These are phyloP conservation scores for Lagorchestes hirsutus DNA, from an alignment of 2,797 vertebrate species.

Conservation along the genomic window DNA sequence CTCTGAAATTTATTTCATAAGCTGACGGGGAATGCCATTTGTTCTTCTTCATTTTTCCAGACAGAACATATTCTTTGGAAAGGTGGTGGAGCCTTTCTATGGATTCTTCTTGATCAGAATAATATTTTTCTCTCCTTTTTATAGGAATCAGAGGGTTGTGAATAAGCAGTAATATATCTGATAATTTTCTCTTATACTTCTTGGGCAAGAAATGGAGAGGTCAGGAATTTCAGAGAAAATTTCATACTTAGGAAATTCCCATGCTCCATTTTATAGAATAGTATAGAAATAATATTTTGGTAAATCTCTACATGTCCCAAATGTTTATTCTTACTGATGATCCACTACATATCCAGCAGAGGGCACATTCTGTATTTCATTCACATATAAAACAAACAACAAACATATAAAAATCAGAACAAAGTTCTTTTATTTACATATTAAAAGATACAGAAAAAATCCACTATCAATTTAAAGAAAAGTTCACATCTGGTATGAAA, in stretches of 20 bases:
- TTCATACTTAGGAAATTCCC: not conserved
- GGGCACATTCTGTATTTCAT: not conserved
- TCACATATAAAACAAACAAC: not conserved
- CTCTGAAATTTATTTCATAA: not conserved
- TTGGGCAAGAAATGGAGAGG: not conserved
- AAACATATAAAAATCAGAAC: not conserved
- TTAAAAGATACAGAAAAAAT: not conserved
- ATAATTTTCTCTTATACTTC: not conserved
- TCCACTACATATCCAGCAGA: not conserved
- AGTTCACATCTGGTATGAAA: not conserved
- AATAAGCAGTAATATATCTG: not conserved
- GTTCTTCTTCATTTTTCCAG: not conserved
- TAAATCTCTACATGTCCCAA: not conserved
- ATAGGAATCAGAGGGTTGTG: not conserved
- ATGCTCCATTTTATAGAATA: not conserved
- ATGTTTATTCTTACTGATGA: constrained; percentile 2
- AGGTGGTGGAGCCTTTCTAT: not conserved
- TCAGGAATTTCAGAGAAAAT: not conserved
- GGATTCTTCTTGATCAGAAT: not conserved
- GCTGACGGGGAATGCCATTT: not conserved
- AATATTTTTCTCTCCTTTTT: not conserved
- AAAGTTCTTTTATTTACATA: not conserved
- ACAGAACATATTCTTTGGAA: not conserved
- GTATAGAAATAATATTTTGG: not conserved
- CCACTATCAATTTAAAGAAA: not conserved